These are phyloP conservation scores for Chlorocebus sabaeus DNA, from an alignment of 2,113 vertebrate species.

Conservation along the genomic window DNA sequence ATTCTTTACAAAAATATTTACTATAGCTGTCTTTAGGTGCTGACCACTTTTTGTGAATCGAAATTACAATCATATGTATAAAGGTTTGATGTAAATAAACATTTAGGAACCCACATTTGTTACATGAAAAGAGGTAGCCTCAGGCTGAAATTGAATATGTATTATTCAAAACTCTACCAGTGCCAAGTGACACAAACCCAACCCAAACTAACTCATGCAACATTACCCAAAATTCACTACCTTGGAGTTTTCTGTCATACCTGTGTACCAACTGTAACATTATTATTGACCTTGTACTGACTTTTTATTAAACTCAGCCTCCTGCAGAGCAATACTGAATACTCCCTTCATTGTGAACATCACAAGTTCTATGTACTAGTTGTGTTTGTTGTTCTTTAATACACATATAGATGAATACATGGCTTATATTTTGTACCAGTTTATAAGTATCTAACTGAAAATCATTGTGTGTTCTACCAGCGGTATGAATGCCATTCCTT, in stretches of 20 bases:
- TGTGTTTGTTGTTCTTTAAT: background rate
- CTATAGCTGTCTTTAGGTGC: background rate
- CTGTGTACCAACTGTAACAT: background rate
- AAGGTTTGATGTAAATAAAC: background rate
- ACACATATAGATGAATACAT: background rate
- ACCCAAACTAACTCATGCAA: background rate
- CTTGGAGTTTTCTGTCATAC: background rate
- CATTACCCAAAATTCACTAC: background rate
- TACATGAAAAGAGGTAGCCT: slow-evolving; percentile 17
- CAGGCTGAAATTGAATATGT: background rate
- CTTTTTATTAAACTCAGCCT: background rate
- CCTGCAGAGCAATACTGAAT: background rate
- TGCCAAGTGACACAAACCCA: background rate
- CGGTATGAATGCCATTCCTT: background rate
- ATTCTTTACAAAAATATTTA: slow-evolving; percentile 31
- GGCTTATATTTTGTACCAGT: background rate
- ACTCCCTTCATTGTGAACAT: background rate
- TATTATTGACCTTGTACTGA: background rate
- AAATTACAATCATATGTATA: background rate
- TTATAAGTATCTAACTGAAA: background rate
- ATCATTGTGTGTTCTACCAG: background rate
- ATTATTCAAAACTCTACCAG: slow-evolving; percentile 9
- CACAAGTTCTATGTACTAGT: background rate
- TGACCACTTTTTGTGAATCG: background rate
- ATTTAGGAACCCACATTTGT: background rate